Conservation (phyloP, 1,140 invertebrate species). For the Bradynema listronoti region DNA sequence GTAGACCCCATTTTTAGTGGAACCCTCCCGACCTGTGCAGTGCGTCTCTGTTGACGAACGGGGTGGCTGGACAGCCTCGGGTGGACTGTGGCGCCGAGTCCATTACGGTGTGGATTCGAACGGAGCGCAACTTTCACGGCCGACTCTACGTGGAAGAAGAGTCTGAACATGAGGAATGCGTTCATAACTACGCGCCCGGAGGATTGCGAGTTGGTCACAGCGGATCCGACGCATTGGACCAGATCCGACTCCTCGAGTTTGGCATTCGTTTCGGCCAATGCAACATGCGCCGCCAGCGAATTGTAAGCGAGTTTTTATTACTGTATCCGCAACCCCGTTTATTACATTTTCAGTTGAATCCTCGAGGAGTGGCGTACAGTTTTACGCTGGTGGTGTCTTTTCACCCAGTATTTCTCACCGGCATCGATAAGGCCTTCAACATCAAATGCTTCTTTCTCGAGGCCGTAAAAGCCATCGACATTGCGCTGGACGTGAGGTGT, state of each 20-base stretch:
- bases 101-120: slow-evolving; percentile 33
- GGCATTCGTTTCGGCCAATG: slow-evolving; percentile 50
- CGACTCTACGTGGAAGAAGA: slow-evolving; percentile 53
- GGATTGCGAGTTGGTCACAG: not conserved
- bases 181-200: slow-evolving; percentile 29
- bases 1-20: no score
- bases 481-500: slow-evolving; percentile 51
- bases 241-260: slow-evolving; percentile 25
- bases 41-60: slow-evolving; percentile 15
- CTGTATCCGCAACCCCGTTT: not conserved
- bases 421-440: slow-evolving; percentile 53
- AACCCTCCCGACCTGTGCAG: no score
- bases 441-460: slow-evolving; percentile 55
- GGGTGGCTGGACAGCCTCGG: slow-evolving; percentile 31
- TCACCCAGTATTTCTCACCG: slow-evolving; percentile 54
- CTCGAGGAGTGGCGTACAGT: slow-evolving; percentile 49
- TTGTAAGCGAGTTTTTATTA: slow-evolving; percentile 19
- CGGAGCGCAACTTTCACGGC: slow-evolving; percentile 46
- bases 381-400: slow-evolving; percentile 55
- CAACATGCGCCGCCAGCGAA: slow-evolving; percentile 53
- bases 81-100: slow-evolving; percentile 34
- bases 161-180: slow-evolving; percentile 45
- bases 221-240: slow-evolving; percentile 3
- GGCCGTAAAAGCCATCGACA: slow-evolving; percentile 50
- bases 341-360: slow-evolving; percentile 43